Base-by-base conservation (phyloP, 2,113 vertebrate species). In the Eubucco bourcierii region DNA sequence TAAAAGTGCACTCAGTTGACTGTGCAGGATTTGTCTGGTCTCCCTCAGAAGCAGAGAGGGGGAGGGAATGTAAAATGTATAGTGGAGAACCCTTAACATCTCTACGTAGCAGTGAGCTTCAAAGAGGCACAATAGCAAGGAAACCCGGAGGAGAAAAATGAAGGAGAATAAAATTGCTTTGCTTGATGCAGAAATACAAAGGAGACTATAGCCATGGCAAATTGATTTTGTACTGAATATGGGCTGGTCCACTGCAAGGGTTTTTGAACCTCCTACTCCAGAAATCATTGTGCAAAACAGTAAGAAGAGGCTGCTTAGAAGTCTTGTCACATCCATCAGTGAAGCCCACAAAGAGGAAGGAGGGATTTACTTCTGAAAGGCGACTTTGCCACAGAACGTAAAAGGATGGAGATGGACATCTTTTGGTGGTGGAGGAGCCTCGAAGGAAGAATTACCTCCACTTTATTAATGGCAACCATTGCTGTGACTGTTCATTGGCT, bases 301-400 rank as follows among this genome's bases (percentile, higher is more conserved):
- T 96, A 73, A 90, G 94, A 94, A 94, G 65, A 90, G 70, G 75
- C 95, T 95, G 85, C 93, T 98, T 98, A 92, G 95, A 70, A 98
- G 92, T 97, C 96, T 61, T 87, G 96, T 97, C 97, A 97, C 97
- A 97, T 97, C 97, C 72, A 59, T 97, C 96, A 96, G 80, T 47
- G 50, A 46, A 93, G 66, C 59, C 59, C 85, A 90, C 87, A 94
- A 84, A 95, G 80, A 80, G 87, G 91, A 88, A 89, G 94, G 92
- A 94, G 95, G 80, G 68, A 80, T 90, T 91, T 91, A 71, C 46
- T 89, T 90, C 61, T 98, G 94, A 97, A 97, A 96, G 96, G 96
- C 9, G 6, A 88, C 93, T 97, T 87, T 93, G 90, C 97, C 94
- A 95, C 94, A 95, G 93, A 95, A 95, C 93, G 86, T 94, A 96